Percentiles rank a stretch among this genome's conserved stretches.
phyloP scores from a whole-genome alignment of 2,888 invertebrate species.

The Lymantria dispar region DNA sequence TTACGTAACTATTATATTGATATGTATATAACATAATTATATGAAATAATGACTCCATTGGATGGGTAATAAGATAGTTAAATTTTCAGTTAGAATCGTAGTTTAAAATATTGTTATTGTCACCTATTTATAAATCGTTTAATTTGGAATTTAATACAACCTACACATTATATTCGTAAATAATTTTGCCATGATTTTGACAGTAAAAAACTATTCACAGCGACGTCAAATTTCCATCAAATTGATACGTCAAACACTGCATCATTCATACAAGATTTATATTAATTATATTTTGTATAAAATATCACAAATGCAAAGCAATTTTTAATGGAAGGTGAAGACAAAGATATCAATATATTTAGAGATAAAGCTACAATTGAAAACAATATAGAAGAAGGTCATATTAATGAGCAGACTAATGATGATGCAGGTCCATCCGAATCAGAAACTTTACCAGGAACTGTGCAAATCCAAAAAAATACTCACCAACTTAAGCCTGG shows the following conservation, averaged over 20 bases:
- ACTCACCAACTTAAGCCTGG: constrained; percentile 43
- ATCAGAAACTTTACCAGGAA: constrained; percentile 53
- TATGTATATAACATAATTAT: no score
- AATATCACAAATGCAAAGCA: constrained; percentile 52
- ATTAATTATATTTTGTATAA: constrained; percentile 41
- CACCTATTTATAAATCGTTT: no score
- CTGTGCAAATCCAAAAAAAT: constrained; percentile 39
- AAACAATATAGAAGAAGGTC: constrained; percentile 28
- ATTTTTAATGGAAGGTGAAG: constrained; percentile 64
- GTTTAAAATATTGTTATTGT: no score
- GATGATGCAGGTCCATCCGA: constrained; percentile 70
- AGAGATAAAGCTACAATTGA: constrained; percentile 41
- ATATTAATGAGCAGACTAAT: constrained; percentile 19
- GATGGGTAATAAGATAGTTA: no score
- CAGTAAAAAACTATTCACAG: no score
- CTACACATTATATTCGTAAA: no score
- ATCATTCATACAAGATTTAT: constrained; percentile 34
- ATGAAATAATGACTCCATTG: no score
- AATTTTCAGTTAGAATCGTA: no score
- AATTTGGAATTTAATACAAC: no score
- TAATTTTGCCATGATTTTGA: no score
- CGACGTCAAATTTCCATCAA: constrained; percentile 12
- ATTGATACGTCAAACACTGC: constrained; percentile 32
- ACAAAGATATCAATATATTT: constrained; percentile 40
- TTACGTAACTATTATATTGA: no score